Base-by-base conservation (phyloP, 2,797 vertebrate species). In the Nannoperca australis region DNA sequence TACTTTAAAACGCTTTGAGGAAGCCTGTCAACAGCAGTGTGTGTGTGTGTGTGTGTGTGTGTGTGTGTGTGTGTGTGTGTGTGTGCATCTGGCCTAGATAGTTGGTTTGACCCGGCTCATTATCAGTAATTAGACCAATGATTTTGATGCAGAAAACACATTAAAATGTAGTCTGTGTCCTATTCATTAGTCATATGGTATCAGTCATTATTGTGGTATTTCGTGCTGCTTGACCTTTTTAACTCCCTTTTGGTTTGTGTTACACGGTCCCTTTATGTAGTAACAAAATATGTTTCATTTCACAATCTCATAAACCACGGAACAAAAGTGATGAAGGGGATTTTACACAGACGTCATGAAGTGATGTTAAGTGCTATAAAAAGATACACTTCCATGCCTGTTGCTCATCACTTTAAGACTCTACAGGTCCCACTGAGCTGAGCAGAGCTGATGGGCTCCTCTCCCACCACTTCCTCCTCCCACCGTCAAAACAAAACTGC, bases 381-480 rank as follows among this genome's bases (percentile, higher is more conserved):
- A 71, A 67, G 18, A 24, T 1, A 38, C 14, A 2, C 69, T 20
- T 66, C 44, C 67, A 45, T 1, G 60, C 44, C 50, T 59, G 64
- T 66, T 65, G n/a, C 72, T 76, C 69, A 77, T 71, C 36, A 14
- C 42, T 53, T 50, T n/a, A 1, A 17, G 34, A 5, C 20, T 40
- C 10, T 13, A 1, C 36, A 5, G 22, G 67, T 66, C 53, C 18
- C 32, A 6, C 56, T 12, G 66, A 30, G 68, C 60, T 5, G 36
- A 60, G 65, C 67, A n/a, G n/a, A n/a, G n/a, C n/a, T 62, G 73
- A 24, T 22, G 38, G 55, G 7, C 76, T 59, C 24, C 38, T n/a
- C 60, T 74, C 34, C 22, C 40, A 56, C 56, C 32, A 45, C 82
- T 73, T 72, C 86, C 79, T 75, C 67, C 49, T 20, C n/a, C 44